Base-by-base conservation (phyloP, 2,113 vertebrate genomes). In the Rhombomys opimus region DNA sequence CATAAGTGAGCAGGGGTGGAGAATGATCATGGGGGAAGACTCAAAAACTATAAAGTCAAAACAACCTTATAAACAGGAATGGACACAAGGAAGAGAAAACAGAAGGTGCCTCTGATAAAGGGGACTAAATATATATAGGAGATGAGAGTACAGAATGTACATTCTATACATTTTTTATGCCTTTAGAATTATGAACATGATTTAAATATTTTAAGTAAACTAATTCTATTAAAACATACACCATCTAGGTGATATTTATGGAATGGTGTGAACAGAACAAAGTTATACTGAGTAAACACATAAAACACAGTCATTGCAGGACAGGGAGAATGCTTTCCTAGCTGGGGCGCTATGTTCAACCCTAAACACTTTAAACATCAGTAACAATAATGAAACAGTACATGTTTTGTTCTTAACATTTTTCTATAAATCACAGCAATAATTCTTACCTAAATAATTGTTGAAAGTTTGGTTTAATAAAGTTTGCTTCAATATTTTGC, bases 401-500 rank as follows among this genome's bases (percentile, higher is more conserved):
- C 11, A 72, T 75, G 17, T 91, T 85, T 65, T 95, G 52, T 61
- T 13, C 30, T 32, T 70, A 95, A 94, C 13, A 89, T 81, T 90
- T 97, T 90, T 86, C 85, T 78, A 86, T 90, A 77, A 77, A 86
- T 81, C 35, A 88, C 0, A 96, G 25, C 30, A 93, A 93, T 57
- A 94, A 94, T 97, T 81, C 99, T 99, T 98, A 99, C 99, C 99
- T 99, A 99, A 99, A 99, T 97, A 99, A 99, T 91, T 99, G 99
- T 93, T 99, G 99, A 98, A 99, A 99, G 98, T 99, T 99, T 98
- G 99, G 99, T 98, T 99, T 99, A 97, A 99, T 99, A 98, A 99
- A 99, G 98, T 99, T 99, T 98, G 99, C 99, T 99, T 99, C 99
- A 77, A 99, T 99, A 98, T 99, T 99, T 99, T 99, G 99, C 93